Conservation (phyloP, 2,888 invertebrate genomes). For the Euplagia quadripunctaria region DNA sequence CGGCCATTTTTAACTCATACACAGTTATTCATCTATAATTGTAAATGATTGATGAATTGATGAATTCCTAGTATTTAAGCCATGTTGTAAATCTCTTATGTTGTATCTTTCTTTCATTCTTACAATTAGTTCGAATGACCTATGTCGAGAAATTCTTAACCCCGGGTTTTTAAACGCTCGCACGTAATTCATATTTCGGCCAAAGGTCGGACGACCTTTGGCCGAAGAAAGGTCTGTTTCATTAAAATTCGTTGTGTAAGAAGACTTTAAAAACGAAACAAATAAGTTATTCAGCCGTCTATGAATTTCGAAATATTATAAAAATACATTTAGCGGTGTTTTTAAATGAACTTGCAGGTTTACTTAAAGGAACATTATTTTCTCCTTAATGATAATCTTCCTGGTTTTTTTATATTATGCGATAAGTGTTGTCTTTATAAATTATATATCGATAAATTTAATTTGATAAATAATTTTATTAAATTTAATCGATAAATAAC, state of each 20-base stretch:
- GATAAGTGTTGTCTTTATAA: not conserved
- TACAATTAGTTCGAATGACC: not conserved
- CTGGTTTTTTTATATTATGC: not conserved
- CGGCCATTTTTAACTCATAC: no score
- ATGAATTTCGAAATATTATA: not conserved
- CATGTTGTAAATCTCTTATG: not conserved
- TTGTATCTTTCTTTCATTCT: not conserved
- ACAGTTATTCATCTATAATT: no score
- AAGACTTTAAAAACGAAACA: not conserved
- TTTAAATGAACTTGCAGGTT: not conserved
- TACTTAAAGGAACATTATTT: not conserved
- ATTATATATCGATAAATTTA: not conserved
- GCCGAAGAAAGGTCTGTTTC: not conserved
- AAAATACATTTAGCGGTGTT: not conserved
- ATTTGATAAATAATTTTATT: not conserved
- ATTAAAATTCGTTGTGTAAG: not conserved
- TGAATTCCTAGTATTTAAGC: no score
- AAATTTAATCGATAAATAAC: no score
- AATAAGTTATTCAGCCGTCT: not conserved
- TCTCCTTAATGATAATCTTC: not conserved
- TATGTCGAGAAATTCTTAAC: not conserved
- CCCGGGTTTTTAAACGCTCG: not conserved
- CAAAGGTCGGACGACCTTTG: not conserved
- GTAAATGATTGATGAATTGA: no score
- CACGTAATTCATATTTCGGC: not conserved